These are phyloP conservation scores for Carettochelys insculpta DNA, from an alignment of 2,113 vertebrate species.

Conservation along the genomic window DNA sequence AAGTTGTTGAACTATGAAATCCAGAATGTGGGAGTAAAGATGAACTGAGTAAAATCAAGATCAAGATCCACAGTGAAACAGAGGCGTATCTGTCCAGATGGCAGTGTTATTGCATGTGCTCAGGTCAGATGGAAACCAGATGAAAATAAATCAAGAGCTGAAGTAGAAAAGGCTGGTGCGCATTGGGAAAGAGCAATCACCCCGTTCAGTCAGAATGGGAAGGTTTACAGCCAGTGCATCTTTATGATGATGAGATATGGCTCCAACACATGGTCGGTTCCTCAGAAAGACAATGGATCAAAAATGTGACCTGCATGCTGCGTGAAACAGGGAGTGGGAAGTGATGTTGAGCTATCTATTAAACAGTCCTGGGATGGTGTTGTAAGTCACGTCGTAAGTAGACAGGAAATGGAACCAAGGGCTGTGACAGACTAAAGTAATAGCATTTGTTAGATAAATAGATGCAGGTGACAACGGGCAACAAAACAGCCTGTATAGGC, in stretches of 20 bases:
- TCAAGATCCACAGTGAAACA: neutral
- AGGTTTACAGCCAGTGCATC: neutral
- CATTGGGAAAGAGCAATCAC: constrained; percentile 45
- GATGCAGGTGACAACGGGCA: constrained; percentile 35
- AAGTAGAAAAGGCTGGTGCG: neutral
- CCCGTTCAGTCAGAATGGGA: constrained; percentile 10
- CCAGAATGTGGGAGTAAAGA: constrained; percentile 34
- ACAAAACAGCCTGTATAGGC: constrained; percentile 12
- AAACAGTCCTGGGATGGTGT: constrained; percentile 24
- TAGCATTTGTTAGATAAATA: constrained; percentile 45
- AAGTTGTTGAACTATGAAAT: neutral
- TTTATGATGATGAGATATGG: neutral
- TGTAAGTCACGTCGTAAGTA: constrained; percentile 27
- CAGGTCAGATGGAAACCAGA: constrained; percentile 45
- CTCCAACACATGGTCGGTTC: neutral
- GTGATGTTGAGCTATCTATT: constrained; percentile 32
- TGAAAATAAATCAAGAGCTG: constrained; percentile 53
- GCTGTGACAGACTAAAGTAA: constrained; percentile 26
- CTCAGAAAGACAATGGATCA: constrained; percentile 48
- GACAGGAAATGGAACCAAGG: constrained; percentile 31
- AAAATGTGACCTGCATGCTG: constrained; percentile 1
- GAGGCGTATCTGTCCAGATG: neutral
- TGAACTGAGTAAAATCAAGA: constrained; percentile 22
- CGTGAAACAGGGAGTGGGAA: constrained; percentile 37
- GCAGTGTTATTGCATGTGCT: constrained; percentile 29